A percentile compares a stretch with the other conserved stretches of the same genome.
phyloP scores from a whole-genome alignment of 2,797 vertebrate genomes.

The Pterois miles region DNA sequence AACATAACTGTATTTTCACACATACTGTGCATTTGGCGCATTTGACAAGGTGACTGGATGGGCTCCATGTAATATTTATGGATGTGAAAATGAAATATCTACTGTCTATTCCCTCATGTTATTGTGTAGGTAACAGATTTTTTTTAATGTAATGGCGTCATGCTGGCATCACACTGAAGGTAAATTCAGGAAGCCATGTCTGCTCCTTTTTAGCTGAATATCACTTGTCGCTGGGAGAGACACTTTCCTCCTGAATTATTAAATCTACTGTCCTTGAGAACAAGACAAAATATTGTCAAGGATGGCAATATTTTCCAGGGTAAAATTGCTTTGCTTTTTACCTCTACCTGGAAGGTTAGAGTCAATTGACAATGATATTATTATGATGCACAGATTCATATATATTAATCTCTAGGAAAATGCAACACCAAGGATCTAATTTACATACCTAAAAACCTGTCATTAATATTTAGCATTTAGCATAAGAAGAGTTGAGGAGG shows the following conservation, averaged over 20 bases:
- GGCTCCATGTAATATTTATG: constrained; percentile 56
- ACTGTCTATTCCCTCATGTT: constrained; percentile 35
- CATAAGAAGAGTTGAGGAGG: not conserved
- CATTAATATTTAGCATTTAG: constrained; percentile 1
- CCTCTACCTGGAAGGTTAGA: constrained; percentile 25
- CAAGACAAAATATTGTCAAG: constrained; percentile 60
- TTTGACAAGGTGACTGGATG: constrained; percentile 55
- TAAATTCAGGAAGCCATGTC: constrained; percentile 39
- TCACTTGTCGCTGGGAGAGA: constrained; percentile 42
- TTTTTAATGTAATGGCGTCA: constrained; percentile 20
- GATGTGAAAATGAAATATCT: constrained; percentile 16
- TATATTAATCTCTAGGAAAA: constrained; percentile 17
- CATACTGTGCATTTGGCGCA: constrained; percentile 19
- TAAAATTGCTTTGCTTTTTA: constrained; percentile 34
- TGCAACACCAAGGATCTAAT: constrained; percentile 1
- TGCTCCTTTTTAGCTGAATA: constrained; percentile 56
- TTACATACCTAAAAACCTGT: constrained; percentile 9
- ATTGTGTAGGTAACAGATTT: not conserved
- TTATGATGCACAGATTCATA: constrained; percentile 20
- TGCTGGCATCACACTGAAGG: constrained; percentile 26
- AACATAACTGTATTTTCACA: constrained; percentile 28
- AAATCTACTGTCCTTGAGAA: constrained; percentile 68
- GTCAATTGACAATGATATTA: constrained; percentile 10
- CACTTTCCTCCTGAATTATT: constrained; percentile 69
- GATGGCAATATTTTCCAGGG: constrained; percentile 46